Evolutionary conservation across 1,140 invertebrate species (phyloP).

Genomic region (Ridgeia piscesae): DNA sequence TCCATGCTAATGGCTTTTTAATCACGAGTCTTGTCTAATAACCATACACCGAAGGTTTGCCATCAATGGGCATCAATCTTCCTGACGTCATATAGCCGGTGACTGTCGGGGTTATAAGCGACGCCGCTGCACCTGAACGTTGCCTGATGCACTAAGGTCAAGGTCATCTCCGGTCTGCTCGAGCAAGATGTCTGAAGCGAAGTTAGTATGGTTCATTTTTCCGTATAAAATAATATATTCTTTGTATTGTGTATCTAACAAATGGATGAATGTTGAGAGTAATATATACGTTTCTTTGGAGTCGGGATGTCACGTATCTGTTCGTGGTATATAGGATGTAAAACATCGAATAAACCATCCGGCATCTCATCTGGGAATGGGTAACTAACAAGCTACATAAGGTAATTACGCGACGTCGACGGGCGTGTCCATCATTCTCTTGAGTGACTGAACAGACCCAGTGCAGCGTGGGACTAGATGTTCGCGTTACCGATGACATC

Average conservation of each 20-base stretch:
- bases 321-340: background rate
- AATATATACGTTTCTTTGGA: background rate
- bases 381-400: too few species aligned
- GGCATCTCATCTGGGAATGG: too few species aligned
- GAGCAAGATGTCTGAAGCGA: background rate
- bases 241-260: background rate
- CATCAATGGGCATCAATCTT: background rate
- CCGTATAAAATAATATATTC: background rate
- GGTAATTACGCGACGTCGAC: too few species aligned
- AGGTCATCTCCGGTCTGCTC: background rate
- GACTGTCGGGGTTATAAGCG: background rate
- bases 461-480: too few species aligned
- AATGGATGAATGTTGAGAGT: background rate
- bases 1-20: background rate
- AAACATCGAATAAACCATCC: background rate
- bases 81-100: background rate
- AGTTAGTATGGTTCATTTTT: background rate
- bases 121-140: background rate
- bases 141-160: background rate
- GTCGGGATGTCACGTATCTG: background rate
- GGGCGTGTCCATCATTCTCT: too few species aligned
- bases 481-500: too few species aligned
- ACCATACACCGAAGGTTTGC: background rate
- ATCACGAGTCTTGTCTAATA: background rate
- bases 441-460: too few species aligned